Conservation (phyloP, 2,888 invertebrate genomes). For the Clepsis dumicolana region DNA sequence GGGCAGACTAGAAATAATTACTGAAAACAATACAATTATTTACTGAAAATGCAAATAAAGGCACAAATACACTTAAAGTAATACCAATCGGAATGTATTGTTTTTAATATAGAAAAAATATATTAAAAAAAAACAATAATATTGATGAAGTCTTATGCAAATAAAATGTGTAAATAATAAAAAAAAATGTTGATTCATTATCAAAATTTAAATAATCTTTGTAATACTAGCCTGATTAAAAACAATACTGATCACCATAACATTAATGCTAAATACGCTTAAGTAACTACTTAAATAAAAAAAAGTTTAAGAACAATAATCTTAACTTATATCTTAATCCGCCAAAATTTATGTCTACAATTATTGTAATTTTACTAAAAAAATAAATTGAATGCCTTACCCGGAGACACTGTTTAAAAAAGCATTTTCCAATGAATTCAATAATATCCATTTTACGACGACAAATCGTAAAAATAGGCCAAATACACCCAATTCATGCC, state of each 20-base stretch:
- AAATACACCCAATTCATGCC: constrained; percentile 3
- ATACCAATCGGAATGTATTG: constrained; percentile 41
- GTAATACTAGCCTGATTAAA: constrained; percentile 16
- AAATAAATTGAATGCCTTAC: not conserved
- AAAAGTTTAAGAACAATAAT: constrained; percentile 7
- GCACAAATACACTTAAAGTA: constrained; percentile 19
- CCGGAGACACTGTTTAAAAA: not conserved
- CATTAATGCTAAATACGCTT: constrained; percentile 13
- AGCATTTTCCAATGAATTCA: not conserved
- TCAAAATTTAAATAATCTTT: not conserved
- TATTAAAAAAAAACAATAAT: constrained; percentile 19
- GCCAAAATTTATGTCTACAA: not conserved
- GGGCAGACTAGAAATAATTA: constrained; percentile 28
- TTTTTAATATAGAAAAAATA: constrained; percentile 37
- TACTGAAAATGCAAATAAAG: constrained; percentile 35
- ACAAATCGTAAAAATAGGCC: constrained; percentile 9
- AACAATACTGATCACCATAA: constrained; percentile 30
- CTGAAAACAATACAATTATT: constrained; percentile 7
- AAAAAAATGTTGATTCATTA: constrained; percentile 4
- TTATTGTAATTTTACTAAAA: not conserved
- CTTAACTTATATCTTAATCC: constrained; percentile 2
- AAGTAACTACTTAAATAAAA: constrained; percentile 21
- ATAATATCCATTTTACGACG: not conserved
- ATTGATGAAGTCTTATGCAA: constrained; percentile 19
- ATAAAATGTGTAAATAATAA: constrained; percentile 32